Evolutionary conservation across 2,888 invertebrate genomes (phyloP), one percentile per base, ranked within the genome.

Genomic region (Laspeyria flexula): DNA sequence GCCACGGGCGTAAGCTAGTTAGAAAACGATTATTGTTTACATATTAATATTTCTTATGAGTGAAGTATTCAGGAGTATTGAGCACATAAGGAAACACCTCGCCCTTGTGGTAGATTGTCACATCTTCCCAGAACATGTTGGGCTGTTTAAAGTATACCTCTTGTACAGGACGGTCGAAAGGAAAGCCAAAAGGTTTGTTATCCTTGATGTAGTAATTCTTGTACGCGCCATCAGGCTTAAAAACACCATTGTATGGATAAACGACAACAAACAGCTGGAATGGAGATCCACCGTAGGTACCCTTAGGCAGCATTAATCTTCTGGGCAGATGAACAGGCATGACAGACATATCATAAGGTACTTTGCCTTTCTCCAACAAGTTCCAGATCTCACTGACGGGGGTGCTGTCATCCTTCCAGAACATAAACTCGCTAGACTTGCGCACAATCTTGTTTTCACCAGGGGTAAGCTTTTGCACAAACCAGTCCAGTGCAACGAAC

Each of bases 301-400:
- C 97, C 77, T 93, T 95, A 34, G 97, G 96, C 54, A 97, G 81
- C 73, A 96, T 85, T 40, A 96, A 87, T 61, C 96, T 94, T 51
- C 94, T 92, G 1, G 96, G 96, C 87, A 95, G 93, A 43, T 93
- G 93, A 59, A 93, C 94, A 67, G 94, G 90, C 33, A 90, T 83
- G 56, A 92, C 89, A 44, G 88, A 88, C 80, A 92, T 91, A 62
- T 94, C 92, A 62, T 88, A 66, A 10, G 93, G 93, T 71, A 95
- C 91, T 58, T 86, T 70, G 38, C 80, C 79, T 60, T 95, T 93
- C 11, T 90, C 83, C 64, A 95, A 86, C 39, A 95, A 89, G 52
- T 93, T 91, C 79, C 93, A 93, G 43, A 96, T 84, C 48, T 95
- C 91, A 25, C 89, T 86, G 71, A 93, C 92, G n/a, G 95, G 93